Conservation (phyloP, 2,113 vertebrate genomes). For the Leucopternis melanops region DNA sequence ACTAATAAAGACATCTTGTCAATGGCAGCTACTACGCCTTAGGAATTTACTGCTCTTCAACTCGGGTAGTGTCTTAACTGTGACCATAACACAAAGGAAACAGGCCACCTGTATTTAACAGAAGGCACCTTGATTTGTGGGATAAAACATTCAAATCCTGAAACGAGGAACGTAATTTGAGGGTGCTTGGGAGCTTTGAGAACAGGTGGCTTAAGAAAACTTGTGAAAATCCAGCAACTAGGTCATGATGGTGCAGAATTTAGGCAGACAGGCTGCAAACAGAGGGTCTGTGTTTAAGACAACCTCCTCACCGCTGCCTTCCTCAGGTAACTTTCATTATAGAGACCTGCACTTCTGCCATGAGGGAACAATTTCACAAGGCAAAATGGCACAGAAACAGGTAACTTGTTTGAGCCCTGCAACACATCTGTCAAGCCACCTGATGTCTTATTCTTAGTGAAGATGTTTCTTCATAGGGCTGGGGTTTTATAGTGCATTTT, state of each 20-base stretch:
- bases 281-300: background rate
- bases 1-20: background rate
- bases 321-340: background rate
- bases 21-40: background rate
- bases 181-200: background rate
- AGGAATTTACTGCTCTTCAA: background rate
- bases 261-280: background rate
- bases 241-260: background rate
- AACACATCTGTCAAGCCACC: background rate
- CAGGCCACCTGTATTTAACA: background rate
- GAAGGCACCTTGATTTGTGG: background rate
- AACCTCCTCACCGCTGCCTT: background rate
- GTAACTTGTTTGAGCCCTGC: background rate
- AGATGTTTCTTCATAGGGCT: background rate
- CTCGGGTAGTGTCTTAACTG: background rate
- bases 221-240: background rate
- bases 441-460: background rate
- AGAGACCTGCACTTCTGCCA: background rate
- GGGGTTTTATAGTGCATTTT: background rate
- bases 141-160: background rate
- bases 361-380: background rate
- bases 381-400: background rate
- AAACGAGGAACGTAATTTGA: background rate
- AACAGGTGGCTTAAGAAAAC: background rate
- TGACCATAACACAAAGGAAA: background rate